Conservation (phyloP, 2,797 vertebrate species). For the Anas capensis region DNA sequence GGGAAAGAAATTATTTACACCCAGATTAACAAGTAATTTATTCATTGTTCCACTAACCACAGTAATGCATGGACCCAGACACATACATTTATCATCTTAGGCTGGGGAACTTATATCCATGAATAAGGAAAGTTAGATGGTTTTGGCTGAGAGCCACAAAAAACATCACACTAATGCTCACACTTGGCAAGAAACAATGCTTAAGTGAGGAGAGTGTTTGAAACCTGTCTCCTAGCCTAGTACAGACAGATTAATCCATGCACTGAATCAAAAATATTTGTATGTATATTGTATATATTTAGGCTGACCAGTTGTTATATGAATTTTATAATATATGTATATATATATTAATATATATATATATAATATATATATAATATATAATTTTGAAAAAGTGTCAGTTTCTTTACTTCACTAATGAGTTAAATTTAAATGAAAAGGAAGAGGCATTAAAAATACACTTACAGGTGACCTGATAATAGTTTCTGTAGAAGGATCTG, state of each 20-base stretch:
- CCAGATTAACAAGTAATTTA: background rate
- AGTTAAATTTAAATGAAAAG: background rate
- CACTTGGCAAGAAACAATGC: background rate
- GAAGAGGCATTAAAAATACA: background rate
- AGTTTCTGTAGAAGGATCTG: background rate
- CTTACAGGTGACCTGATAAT: background rate
- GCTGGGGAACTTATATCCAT: background rate
- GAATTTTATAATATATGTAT: background rate
- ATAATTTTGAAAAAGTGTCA: background rate
- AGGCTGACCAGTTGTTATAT: background rate
- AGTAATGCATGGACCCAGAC: background rate
- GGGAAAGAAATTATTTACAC: slow-evolving; percentile 14
- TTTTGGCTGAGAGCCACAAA: background rate
- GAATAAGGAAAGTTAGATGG: background rate
- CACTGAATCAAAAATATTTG: background rate
- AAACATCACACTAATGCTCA: background rate
- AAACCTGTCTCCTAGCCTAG: background rate
- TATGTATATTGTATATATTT: background rate
- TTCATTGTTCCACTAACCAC: background rate
- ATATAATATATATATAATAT: too few relatives aligned
- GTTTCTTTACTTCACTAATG: background rate
- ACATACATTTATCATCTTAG: background rate
- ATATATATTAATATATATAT: too few relatives aligned
- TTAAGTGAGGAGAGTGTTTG: background rate
- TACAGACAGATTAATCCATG: background rate